These are phyloP conservation scores for Pseudococcus jackbeardsleyi DNA, from an alignment of 2,888 invertebrate species.

Conservation along the genomic window DNA sequence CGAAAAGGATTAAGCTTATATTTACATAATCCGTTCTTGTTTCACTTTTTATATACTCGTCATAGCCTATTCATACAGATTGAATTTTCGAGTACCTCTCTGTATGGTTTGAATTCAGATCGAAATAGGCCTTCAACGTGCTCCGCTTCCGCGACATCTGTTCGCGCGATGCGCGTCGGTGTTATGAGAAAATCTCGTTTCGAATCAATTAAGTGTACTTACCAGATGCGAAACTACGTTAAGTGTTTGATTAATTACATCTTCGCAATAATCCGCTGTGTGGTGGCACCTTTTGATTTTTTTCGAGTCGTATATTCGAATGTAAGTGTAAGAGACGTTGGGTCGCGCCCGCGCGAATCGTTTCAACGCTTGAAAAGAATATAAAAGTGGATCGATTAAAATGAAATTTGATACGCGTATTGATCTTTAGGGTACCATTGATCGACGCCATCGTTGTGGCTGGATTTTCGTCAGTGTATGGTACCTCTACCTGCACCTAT, in stretches of 20 bases:
- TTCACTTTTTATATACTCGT: constrained; percentile 36
- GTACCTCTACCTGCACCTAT: no score
- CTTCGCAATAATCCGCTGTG: background rate
- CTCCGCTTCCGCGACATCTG: constrained; percentile 31
- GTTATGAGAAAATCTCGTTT: constrained; percentile 19
- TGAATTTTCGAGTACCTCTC: background rate
- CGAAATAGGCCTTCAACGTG: background rate
- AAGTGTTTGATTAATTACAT: constrained; percentile 33
- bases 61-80: background rate
- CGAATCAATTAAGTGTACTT: constrained; percentile 2
- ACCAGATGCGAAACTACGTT: background rate
- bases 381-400: constrained; percentile 55
- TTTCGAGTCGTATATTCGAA: background rate
- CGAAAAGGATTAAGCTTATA: constrained; percentile 52
- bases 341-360: background rate
- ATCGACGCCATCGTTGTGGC: constrained; percentile 12
- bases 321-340: background rate
- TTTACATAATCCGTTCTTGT: constrained; percentile 53
- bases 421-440: constrained; percentile 18
- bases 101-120: background rate
- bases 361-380: constrained; percentile 46
- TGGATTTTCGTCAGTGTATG: background rate
- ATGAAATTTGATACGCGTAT: constrained; percentile 55
- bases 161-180: background rate
- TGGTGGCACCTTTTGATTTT: background rate